Conservation (phyloP, 2,113 vertebrate species). For the Aleadryas rufinucha region DNA sequence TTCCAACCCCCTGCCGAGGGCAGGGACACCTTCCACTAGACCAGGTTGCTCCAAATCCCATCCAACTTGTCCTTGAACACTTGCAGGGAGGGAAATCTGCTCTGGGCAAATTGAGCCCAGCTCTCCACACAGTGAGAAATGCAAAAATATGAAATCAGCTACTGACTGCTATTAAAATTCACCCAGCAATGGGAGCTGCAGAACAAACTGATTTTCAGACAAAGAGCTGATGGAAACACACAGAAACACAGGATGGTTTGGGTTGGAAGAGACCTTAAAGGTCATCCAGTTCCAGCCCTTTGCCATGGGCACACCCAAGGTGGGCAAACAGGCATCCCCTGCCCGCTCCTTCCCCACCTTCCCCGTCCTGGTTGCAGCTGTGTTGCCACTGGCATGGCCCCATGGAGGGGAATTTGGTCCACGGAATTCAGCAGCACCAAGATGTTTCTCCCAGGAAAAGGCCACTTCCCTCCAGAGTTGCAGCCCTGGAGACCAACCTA, state of each 20-base stretch:
- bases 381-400: neutral
- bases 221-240: neutral
- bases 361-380: fast-evolving
- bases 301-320: neutral
- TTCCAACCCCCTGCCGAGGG: fast-evolving
- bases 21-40: neutral
- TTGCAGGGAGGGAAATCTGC: neutral
- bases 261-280: neutral
- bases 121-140: neutral
- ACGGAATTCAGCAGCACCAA: neutral
- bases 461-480: neutral
- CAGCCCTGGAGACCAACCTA: neutral
- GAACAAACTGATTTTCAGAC: neutral
- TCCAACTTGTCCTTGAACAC: neutral
- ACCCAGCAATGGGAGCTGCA: neutral
- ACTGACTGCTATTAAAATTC: neutral
- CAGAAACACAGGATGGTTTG: neutral
- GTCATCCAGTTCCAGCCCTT: neutral
- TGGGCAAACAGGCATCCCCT: neutral
- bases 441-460: neutral
- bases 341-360: neutral
- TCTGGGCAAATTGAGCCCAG: neutral
- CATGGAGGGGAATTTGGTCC: fast-evolving
- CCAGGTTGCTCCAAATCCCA: neutral
- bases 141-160: neutral